Conservation (phyloP, 1,140 invertebrate species). For the Hyposmocoma kahamanoa region DNA sequence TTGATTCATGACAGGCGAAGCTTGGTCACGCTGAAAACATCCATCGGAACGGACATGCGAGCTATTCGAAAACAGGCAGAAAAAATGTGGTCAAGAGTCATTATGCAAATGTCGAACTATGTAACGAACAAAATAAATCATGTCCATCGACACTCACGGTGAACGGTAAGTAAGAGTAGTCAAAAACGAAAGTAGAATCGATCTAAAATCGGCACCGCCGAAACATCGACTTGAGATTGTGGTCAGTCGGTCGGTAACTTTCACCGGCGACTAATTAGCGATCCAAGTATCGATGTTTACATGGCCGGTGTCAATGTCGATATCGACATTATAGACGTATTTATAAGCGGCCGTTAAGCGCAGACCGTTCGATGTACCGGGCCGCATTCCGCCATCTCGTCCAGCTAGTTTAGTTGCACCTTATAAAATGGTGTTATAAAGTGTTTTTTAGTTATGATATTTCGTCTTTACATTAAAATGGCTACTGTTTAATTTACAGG, state of each 20-base stretch:
- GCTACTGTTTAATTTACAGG: no score
- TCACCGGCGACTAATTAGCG: constrained; percentile 62
- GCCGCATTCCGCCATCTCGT: background rate
- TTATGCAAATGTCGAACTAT: constrained; percentile 22
- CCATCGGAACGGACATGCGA: background rate
- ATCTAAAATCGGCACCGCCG: constrained; percentile 60
- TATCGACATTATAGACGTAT: constrained; percentile 24
- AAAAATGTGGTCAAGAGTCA: constrained; percentile 22
- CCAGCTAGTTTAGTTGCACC: no score
- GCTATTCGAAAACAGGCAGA: constrained; percentile 9
- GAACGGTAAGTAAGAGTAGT: constrained; percentile 59
- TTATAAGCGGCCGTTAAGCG: background rate
- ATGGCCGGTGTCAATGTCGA: constrained; percentile 36
- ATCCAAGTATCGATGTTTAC: constrained; percentile 48
- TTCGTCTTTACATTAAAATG: no score
- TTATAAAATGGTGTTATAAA: no score
- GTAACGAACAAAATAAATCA: constrained; percentile 31
- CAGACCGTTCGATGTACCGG: no score
- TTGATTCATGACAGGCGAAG: background rate
- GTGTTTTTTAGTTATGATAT: no score
- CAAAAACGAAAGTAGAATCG: constrained; percentile 71
- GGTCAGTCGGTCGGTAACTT: constrained; percentile 68
- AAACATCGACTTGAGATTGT: constrained; percentile 52
- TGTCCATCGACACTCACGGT: constrained; percentile 35
- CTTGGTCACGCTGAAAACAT: background rate